Evolutionary conservation across 2,797 vertebrate species (phyloP), one percentile per base, ranked within the genome.

Genomic region (Brachyalestes nurse): DNA sequence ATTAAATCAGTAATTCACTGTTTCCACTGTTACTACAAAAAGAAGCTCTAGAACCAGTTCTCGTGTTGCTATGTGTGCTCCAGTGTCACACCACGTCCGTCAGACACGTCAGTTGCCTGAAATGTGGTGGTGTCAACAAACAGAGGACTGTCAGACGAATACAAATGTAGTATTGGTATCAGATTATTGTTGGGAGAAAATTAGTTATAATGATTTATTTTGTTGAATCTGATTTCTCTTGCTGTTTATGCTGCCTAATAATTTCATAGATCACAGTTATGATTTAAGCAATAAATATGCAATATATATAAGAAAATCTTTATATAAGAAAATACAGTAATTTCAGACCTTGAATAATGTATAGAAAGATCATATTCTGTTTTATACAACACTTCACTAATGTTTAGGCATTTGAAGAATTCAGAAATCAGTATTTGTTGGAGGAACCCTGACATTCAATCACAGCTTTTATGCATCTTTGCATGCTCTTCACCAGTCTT

Each of bases 1-100:
- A 25, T 78, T 25, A 28, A 25, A 47, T 45, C 42, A 78, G 40
- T 60, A 25, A 58, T 42, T 53, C 62, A 77, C 75, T 25, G 6
- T 67, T 28, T 49, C 17, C 42, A 25, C 1, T 21, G 47, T 28
- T 6, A 42, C 9, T 16, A 51, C 61, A 49, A 53, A 2, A 13
- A 40, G 16, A 53, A 16, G 13, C 21, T 34, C 19, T 34, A 38
- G 62, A 69, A 58, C 9, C 42, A 25, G 8, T 78, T 60, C 10
- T 23, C 16, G 23, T n/a, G 8, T 19, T 34, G 17, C 19, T n/a
- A 13, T 21, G 38, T 55, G 34, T 25, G 16, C 28, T 9, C 55
- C n/a, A 25, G n/a, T 42, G n/a, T 5, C 55, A 40, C 0, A 14
- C 55, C 42, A 42, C 23, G 42, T 25, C 70, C 34, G 49, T 38